Base-by-base conservation (phyloP, 2,113 vertebrate species). In the Eulemur rufifrons region DNA sequence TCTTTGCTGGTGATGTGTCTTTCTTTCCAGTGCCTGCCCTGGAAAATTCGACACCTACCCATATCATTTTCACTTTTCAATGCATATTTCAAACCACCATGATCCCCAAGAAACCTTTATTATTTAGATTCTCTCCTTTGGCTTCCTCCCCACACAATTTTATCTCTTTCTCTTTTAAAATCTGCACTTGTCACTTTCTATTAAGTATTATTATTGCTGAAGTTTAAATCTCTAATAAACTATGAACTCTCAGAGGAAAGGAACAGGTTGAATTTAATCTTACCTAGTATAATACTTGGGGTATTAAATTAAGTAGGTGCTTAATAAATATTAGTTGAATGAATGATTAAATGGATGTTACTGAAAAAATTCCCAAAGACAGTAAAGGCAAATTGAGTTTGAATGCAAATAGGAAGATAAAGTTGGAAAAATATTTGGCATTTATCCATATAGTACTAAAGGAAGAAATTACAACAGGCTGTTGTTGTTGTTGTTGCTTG, bases 141-240 rank as follows among this genome's bases (percentile, higher is more conserved):
- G 5, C 52, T 92, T 95, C 85, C 37, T 29, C 54, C 68, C 27
- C 32, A 61, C 42, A 78, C 11, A 2, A 8, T 59, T 93, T 82
- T 59, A 6, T 34, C 32, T 73, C 25, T 64, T 42, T 66, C 37
- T 91, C 39, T 83, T 59, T 85, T 78, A 74, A 76, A 94, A 80
- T 73, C 63, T 89, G 87, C 39, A 54, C n/a, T 74, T 86, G 39
- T 86, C 82, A 68, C 27, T 86, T 93, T 87, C 68, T 83, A 3
- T 80, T 91, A 81, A 59, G 37, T 21, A n/a, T 64, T 80, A 64
- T 84, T 61, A 59, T 93, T 59, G 14, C 63, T 20, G 13, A 86
- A 37, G 42, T 68, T 94, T 86, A 96, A 89, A 91, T 54, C 25
- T 39, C 74, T 81, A 68, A 20, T 90, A 94, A 95, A 66, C 69